These are phyloP conservation scores for Cervus canadensis DNA, from an alignment of 2,113 vertebrate species.

Conservation along the genomic window DNA sequence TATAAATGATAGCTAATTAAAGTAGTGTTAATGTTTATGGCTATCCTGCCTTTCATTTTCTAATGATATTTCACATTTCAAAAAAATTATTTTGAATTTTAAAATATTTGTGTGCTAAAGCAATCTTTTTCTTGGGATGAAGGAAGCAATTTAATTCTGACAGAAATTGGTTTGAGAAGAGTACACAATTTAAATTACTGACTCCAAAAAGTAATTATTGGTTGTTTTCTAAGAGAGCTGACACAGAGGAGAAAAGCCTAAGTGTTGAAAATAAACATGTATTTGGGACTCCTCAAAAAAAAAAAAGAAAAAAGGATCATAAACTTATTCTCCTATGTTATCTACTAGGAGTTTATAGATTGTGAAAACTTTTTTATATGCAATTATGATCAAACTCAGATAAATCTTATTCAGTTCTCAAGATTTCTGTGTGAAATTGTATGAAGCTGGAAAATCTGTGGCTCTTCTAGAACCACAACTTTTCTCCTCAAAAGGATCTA, in stretches of 20 bases:
- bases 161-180: constrained; percentile 33
- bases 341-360: not conserved
- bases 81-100: not conserved
- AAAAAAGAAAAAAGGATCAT: not conserved
- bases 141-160: not conserved
- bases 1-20: constrained; percentile 41
- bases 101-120: constrained; percentile 22
- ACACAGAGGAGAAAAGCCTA: not conserved
- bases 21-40: not conserved
- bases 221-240: not conserved
- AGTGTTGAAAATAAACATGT: not conserved
- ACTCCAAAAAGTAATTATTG: not conserved
- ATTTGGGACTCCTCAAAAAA: not conserved
- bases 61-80: constrained; percentile 30
- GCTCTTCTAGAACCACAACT: not conserved
- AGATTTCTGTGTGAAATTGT: not conserved
- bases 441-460: not conserved
- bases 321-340: not conserved
- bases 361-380: not conserved
- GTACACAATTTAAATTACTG: not conserved
- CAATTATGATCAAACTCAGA: not conserved
- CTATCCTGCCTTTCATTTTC: constrained; percentile 32
- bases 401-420: not conserved
- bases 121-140: not conserved
- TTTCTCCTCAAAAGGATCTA: not conserved